phyloP scores from a whole-genome alignment of 2,888 invertebrate genomes.

The Mythimna vitellina region DNA sequence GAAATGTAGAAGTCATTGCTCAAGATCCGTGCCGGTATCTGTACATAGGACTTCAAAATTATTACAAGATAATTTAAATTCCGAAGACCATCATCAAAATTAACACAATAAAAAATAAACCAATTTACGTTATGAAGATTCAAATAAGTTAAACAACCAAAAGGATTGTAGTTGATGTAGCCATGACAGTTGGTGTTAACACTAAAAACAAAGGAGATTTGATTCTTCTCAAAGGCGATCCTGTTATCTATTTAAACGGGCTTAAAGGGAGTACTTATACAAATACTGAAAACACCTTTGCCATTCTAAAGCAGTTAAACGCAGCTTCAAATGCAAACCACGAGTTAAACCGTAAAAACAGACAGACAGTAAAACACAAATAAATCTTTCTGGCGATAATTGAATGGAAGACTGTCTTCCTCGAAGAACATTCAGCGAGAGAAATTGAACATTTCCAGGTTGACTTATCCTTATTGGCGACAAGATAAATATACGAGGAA shows the following conservation, averaged over 20 bases:
- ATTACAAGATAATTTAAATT: no score
- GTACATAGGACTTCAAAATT: no score
- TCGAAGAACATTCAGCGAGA: conserved; percentile 9
- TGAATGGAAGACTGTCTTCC: conserved; percentile 13
- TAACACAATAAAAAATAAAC: no score
- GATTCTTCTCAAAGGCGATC: background rate
- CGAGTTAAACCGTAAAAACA: conserved; percentile 37
- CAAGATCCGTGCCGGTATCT: no score
- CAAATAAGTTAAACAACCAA: background rate
- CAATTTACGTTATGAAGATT: no score
- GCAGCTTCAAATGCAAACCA: conserved; percentile 5
- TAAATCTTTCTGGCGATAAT: conserved; percentile 47
- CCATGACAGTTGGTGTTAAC: background rate
- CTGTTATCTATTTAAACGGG: background rate
- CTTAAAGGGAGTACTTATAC: conserved; percentile 2
- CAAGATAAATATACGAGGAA: conserved; percentile 4
- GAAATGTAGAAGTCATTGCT: no score
- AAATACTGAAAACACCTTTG: conserved; percentile 5
- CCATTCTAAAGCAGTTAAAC: conserved; percentile 29
- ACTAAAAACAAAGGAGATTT: background rate
- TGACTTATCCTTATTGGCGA: conserved; percentile 7
- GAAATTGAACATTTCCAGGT: conserved; percentile 22
- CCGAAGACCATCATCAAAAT: no score
- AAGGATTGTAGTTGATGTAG: background rate
- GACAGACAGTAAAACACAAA: conserved; percentile 45